Evolutionary conservation across 2,888 invertebrate species (phyloP).

Genomic region (Pandemis cinnamomeana): DNA sequence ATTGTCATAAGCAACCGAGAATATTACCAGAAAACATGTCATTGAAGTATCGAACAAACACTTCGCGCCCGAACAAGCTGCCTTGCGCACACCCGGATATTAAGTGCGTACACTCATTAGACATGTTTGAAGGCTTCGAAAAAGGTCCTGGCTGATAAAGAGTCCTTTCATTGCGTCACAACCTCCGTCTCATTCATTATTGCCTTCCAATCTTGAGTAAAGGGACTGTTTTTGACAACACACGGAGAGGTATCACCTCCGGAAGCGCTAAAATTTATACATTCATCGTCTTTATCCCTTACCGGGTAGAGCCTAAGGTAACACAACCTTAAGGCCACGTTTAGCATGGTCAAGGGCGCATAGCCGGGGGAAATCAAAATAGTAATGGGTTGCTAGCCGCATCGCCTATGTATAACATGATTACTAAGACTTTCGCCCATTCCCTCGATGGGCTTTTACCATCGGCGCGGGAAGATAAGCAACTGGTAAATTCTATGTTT

Average conservation of each 20-base stretch:
- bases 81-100: conserved; percentile 10
- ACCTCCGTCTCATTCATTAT: conserved; percentile 28
- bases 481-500: too few relatives aligned
- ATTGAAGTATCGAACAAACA: conserved; percentile 7
- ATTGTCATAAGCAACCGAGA: not conserved
- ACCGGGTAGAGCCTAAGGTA: too few relatives aligned
- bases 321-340: too few relatives aligned
- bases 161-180: conserved; percentile 19
- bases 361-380: too few relatives aligned
- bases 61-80: not conserved
- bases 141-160: conserved; percentile 31
- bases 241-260: not conserved
- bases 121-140: conserved; percentile 10
- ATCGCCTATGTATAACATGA: too few relatives aligned
- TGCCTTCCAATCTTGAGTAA: conserved; percentile 19
- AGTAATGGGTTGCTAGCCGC: too few relatives aligned
- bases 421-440: too few relatives aligned
- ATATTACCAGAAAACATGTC: not conserved
- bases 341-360: too few relatives aligned
- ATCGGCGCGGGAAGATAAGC: too few relatives aligned
- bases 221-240: conserved; percentile 1
- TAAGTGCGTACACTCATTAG: conserved; percentile 31
- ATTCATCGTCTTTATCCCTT: too few relatives aligned
- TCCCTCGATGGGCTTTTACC: too few relatives aligned
- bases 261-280: not conserved